Evolutionary conservation across 2,888 invertebrate species (phyloP).

Genomic region (Cheilosia variabilis): DNA sequence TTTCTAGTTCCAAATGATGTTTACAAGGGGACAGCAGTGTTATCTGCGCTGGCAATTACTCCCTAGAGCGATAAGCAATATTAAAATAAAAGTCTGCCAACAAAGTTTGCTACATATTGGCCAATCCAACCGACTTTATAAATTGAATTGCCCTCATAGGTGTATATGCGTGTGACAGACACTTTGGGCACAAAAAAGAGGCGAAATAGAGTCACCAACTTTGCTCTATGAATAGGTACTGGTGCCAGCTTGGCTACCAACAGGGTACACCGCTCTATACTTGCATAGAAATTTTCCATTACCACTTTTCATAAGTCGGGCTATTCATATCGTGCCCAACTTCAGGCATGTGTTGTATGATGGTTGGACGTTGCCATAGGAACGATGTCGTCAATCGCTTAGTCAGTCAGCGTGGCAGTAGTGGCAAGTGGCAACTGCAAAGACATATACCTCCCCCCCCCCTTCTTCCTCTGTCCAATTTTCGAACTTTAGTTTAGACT

Average conservation of each 20-base stretch:
- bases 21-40: not conserved
- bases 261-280: conserved; percentile 35
- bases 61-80: not conserved
- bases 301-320: conserved; percentile 57
- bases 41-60: not conserved
- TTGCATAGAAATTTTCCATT: conserved; percentile 58
- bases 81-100: not conserved
- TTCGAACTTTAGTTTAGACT: not conserved
- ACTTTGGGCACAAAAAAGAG: not conserved
- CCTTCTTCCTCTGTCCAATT: not conserved
- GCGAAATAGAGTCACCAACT: not conserved
- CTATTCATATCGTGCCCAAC: conserved; percentile 47
- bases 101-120: not conserved
- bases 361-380: conserved; percentile 63
- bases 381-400: conserved; percentile 65
- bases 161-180: conserved; percentile 3
- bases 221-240: conserved; percentile 44
- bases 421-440: conserved; percentile 13
- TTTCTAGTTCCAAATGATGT: not conserved
- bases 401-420: conserved; percentile 55
- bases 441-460: not conserved
- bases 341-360: conserved; percentile 54
- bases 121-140: not conserved
- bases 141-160: not conserved
- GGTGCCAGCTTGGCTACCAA: conserved; percentile 70